Base-by-base conservation (phyloP, 2,888 invertebrate species). In the Erebia aethiops region DNA sequence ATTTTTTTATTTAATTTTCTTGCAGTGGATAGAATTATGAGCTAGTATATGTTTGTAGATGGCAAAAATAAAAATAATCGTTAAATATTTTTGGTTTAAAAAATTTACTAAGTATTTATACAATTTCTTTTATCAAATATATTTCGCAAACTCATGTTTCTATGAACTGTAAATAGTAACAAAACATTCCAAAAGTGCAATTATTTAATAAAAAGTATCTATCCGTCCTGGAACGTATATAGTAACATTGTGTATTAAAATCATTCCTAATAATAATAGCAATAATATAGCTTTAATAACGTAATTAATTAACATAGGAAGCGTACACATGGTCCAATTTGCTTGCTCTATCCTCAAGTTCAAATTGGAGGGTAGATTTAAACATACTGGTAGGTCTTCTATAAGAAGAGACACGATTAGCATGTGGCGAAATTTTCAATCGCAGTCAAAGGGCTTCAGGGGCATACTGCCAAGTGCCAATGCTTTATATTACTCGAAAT, bases 161-260 rank as follows among this genome's bases (percentile, higher is more conserved):
- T 49, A 49, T 62, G 14, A 21, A 21, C 21, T 62, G 35, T 64
- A 64, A 54, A 11, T 41, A 64, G 35, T 21, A 5, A 56, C 56
- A 52, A 68, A 57, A 75, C 77, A 78, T 77, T 77, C 76, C 76
- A 49, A 73, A 77, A 77, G 77, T 78, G 77, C 77, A 77, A 78
- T 77, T 75, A 73, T 63, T n/a, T 57, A 52, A 62, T 68, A 58
- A 67, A 67, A 35, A 64, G 64, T 58, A 67, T 67, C 58, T 67
- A 49, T 77, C 78, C 78, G 77, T 78, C 78, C 78, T 71, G 52
- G 57, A 72, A 64, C 66, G 21, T 64, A 64, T 46, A 46, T 46
- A 13, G 13, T 46, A 51, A 16, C 13, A 61, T 16, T 35, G 16
- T 54, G 41, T 65, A 56, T 54, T 41, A 49, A 60, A 60, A 63